phyloP scores from a whole-genome alignment of 1,140 invertebrate genomes.

The Drosophila arawakana region DNA sequence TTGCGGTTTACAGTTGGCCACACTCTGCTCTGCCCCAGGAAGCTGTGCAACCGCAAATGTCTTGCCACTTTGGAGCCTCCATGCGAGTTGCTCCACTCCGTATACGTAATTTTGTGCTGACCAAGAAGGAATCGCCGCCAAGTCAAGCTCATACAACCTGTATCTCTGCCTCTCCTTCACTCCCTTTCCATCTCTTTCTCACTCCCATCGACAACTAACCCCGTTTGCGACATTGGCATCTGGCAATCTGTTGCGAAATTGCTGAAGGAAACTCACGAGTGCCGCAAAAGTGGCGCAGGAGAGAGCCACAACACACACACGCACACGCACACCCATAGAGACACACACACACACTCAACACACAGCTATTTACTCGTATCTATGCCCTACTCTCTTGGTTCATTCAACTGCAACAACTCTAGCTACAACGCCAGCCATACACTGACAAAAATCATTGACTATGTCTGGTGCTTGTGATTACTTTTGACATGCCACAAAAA shows the following conservation, averaged over 20 bases:
- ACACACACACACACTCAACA: not conserved
- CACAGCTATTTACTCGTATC: not conserved
- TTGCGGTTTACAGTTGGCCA: slow-evolving; percentile 53
- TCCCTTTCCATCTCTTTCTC: not conserved
- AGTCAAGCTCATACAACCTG: not conserved
- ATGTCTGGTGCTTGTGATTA: too few relatives aligned
- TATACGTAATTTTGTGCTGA: slow-evolving; percentile 74
- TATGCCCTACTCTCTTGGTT: slow-evolving; percentile 71
- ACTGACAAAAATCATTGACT: slow-evolving; percentile 14
- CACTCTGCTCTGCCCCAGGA: slow-evolving; percentile 59
- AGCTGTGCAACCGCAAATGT: slow-evolving; percentile 65
- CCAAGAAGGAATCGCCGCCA: slow-evolving; percentile 74
- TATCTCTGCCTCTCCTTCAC: not conserved
- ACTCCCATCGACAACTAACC: slow-evolving; percentile 45
- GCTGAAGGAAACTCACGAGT: slow-evolving; percentile 81
- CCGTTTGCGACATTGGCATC: slow-evolving; percentile 64
- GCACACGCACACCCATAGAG: not conserved
- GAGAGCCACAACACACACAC: slow-evolving; percentile 42
- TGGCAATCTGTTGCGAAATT: slow-evolving; percentile 70
- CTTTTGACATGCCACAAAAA: too few relatives aligned
- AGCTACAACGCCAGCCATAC: slow-evolving; percentile 12
- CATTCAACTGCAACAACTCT: slow-evolving; percentile 66
- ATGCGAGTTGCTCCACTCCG: slow-evolving; percentile 43
- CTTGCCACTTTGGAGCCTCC: not conserved
- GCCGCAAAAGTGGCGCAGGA: slow-evolving; percentile 55